phyloP scores from a whole-genome alignment of 1,140 invertebrate species.

The Holotrichia oblita region DNA sequence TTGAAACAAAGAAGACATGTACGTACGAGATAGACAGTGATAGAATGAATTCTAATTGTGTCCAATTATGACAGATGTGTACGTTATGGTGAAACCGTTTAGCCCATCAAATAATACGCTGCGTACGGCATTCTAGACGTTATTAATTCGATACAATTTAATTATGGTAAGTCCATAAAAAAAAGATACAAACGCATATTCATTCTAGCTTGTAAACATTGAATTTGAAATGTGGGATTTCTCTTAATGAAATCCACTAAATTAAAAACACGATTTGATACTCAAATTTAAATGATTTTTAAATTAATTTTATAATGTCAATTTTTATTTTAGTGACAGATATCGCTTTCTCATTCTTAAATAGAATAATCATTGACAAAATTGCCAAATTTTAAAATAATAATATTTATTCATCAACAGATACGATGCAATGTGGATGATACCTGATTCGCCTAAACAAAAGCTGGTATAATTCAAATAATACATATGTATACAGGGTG shows the following conservation, averaged over 20 bases:
- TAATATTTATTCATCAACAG: no score
- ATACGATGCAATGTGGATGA: no score
- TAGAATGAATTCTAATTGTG: not conserved
- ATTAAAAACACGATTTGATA: not conserved
- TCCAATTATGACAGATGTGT: conserved; percentile 9
- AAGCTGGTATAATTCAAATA: no score
- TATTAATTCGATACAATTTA: not conserved
- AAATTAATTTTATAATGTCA: not conserved
- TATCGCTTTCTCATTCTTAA: no score
- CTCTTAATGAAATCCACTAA: not conserved
- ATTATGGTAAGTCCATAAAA: conserved; percentile 14
- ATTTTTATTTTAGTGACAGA: no score
- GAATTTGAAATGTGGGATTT: not conserved
- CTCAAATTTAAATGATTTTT: not conserved
- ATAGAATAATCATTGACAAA: no score
- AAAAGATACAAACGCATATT: not conserved
- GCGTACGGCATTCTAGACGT: not conserved
- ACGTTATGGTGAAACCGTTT: not conserved
- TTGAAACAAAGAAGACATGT: not conserved
- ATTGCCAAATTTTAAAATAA: no score
- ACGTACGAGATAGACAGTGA: not conserved
- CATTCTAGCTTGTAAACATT: not conserved
- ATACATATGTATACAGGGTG: no score
- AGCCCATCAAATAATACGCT: not conserved
- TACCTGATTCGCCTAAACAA: no score